Conservation (phyloP, 2,888 invertebrate genomes). For the Hermaeophaga mercurialis region DNA sequence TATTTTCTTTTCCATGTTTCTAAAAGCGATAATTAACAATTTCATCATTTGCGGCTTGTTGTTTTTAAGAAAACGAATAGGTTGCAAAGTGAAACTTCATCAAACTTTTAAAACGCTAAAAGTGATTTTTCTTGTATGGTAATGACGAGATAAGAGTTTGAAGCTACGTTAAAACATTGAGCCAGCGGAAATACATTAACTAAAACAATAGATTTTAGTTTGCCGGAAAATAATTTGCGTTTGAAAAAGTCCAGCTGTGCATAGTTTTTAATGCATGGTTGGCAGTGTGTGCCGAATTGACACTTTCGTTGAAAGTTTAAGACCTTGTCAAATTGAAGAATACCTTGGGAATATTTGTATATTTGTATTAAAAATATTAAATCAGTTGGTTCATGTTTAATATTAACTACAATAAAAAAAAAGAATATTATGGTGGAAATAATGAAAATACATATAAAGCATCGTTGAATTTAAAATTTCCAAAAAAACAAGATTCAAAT, state of each 20-base stretch:
- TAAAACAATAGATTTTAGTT: constrained; percentile 5
- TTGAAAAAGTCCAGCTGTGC: not conserved
- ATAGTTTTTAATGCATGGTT: constrained; percentile 2
- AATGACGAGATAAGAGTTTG: not conserved
- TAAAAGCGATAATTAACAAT: too few relatives aligned
- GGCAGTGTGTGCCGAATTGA: not conserved
- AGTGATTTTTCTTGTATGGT: constrained; percentile 5
- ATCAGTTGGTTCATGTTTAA: too few relatives aligned
- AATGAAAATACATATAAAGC: too few relatives aligned
- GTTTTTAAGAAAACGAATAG: not conserved
- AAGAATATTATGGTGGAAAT: too few relatives aligned
- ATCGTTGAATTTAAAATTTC: too few relatives aligned
- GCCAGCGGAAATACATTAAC: constrained; percentile 12
- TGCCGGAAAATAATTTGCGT: constrained; percentile 1
- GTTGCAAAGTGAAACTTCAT: constrained; percentile 1
- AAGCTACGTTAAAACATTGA: constrained; percentile 1
- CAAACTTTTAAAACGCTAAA: not conserved
- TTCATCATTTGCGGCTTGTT: not conserved
- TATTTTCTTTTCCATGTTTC: too few relatives aligned
- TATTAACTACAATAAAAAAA: too few relatives aligned
- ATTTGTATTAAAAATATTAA: too few relatives aligned
- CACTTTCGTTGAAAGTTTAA: constrained; percentile 11
- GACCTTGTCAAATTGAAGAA: not conserved
- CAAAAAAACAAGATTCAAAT: too few relatives aligned
- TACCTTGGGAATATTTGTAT: too few relatives aligned